Percentiles rank a stretch among this genome's conserved stretches.
Evolutionary conservation across 1,140 invertebrate species (phyloP).

Genomic region (Anastrepha ludens): DNA sequence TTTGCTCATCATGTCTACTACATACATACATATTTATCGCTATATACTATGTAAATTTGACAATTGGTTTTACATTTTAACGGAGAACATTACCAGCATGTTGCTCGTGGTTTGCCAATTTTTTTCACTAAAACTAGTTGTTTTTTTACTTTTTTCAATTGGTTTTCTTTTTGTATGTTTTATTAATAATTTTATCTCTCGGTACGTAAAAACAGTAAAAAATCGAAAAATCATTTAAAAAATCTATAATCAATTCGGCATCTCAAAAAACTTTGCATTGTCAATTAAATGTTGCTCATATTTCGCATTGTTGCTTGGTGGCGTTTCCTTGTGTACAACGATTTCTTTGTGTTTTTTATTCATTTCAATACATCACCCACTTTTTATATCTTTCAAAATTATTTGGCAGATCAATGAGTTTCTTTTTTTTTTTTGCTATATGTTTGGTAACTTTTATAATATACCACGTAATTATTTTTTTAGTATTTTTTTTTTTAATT

Average conservation of each 20-base stretch:
- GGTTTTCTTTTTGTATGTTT: conserved; percentile 19
- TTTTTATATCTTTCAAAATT: conserved; percentile 42
- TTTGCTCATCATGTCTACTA: neutral
- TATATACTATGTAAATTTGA: conserved; percentile 36
- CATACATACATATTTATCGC: neutral
- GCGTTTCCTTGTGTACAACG: conserved; percentile 51
- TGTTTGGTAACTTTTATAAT: neutral
- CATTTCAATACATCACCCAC: conserved; percentile 20
- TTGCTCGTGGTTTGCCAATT: conserved; percentile 40
- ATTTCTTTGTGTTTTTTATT: conserved; percentile 32
- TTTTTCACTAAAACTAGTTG: conserved; percentile 12
- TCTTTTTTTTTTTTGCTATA: neutral
- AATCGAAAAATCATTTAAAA: conserved; percentile 54
- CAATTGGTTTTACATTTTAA: conserved; percentile 33
- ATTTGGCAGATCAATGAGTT: conserved; percentile 37
- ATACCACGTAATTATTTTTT: conserved; percentile 5
- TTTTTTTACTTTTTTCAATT: conserved; percentile 5
- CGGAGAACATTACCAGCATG: conserved; percentile 57
- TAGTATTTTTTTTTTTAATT: neutral
- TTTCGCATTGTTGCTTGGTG: conserved; percentile 50
- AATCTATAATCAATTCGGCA: conserved; percentile 54
- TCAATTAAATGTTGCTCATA: conserved; percentile 32
- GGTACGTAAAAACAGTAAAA: conserved; percentile 53
- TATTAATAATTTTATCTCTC: conserved; percentile 49
- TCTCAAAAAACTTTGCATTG: conserved; percentile 49